Base-by-base conservation (phyloP, 2,113 vertebrate species). In the Orientallactaga bullata region DNA sequence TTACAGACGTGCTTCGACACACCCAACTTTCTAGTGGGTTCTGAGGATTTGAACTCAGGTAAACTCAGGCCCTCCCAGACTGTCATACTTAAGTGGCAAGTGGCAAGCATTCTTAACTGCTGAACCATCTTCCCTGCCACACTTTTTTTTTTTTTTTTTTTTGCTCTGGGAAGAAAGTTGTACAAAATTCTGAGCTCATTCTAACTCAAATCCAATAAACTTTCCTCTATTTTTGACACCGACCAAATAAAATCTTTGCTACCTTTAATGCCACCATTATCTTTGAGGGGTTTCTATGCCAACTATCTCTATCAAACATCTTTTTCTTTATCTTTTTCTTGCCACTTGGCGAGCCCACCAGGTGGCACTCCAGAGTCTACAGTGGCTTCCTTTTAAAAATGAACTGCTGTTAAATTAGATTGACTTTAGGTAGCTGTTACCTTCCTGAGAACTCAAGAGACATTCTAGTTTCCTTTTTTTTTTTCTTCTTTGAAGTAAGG, bases 351-450 rank as follows among this genome's bases (percentile, higher is more conserved):
- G 20, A 23, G n/a, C 32, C 96, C 97, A 96, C 96, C 91, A 97
- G 96, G 91, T 96, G 97, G 97, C 94, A 72, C 89, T 68, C 60
- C 68, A 55, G 72, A 85, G 80, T 87, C 76, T 72, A 30, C 73
- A 12, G 69, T n/a, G 1, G 35, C 61, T 24, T 8, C 78, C 24
- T 8, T 66, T 90, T 85, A 30, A 66, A 93, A 89, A 90, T 42
- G 42, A 2, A 51, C 26, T 21, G 51, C 89, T 42, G 42, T 72
- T 10, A 69, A 21, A 5, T 81, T 65, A 42, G 47, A 42, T 69
- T 79, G 74, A 16, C 51, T 80, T 77, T 7, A 71, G 88, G 39
- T 88, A 77, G 32, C 42, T 9, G 3, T 32, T 20, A 28, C 63
- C 5, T 96, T 91, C 17, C 35, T n/a, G 72, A 89, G 39, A 74